Evolutionary conservation across 2,797 vertebrate genomes (phyloP).

Genomic region (Hafferia zeledoni): DNA sequence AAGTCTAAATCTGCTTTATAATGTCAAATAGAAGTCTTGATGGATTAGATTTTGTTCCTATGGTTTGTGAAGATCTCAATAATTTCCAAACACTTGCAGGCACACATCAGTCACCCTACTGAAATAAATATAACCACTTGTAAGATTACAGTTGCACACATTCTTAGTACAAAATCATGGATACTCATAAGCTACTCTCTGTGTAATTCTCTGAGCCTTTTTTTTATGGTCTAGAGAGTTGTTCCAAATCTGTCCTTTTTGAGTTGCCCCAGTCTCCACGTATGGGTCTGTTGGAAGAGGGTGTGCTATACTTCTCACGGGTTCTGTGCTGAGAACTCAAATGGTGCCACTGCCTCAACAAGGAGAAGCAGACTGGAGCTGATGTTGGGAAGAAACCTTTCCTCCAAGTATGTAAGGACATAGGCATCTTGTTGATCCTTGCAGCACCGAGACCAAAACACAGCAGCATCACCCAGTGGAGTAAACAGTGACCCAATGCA

Average conservation of each 20-base stretch:
- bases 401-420: neutral
- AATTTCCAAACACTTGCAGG: neutral
- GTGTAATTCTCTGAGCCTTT: neutral
- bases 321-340: neutral
- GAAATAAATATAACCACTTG: neutral
- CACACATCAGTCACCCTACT: neutral
- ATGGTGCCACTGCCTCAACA: neutral
- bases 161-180: neutral
- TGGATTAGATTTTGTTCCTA: neutral
- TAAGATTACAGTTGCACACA: neutral
- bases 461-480: neutral
- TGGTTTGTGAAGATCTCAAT: neutral
- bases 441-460: neutral
- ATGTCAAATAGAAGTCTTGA: neutral
- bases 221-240: neutral
- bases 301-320: neutral
- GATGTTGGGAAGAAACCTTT: neutral
- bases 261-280: neutral
- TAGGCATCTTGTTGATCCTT: neutral
- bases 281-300: neutral
- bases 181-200: neutral
- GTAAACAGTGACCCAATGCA: neutral
- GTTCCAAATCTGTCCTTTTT: neutral
- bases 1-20: constrained; percentile 53
- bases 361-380: neutral